Base-by-base conservation (phyloP, 1,140 invertebrate species). In the Lordiphosa stackelbergi region DNA sequence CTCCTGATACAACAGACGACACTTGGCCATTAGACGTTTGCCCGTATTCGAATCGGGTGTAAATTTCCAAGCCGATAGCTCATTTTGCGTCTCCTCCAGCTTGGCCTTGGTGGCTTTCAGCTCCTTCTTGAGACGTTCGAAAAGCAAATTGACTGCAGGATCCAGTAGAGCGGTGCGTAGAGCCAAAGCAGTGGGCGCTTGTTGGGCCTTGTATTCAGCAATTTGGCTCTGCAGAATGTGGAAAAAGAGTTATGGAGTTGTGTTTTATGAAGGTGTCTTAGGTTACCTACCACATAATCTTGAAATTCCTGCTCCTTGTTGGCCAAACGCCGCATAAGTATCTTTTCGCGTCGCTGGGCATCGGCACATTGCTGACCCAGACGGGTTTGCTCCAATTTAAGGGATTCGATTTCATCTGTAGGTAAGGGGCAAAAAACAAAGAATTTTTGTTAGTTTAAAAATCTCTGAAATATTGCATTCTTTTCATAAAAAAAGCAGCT, bases 41-140 rank as follows among this genome's bases (percentile, higher is more conserved):
- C 97, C 97, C 35, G 97, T 98, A 90, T 98, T 96, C 62, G 96
- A 98, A 89, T 99, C 97, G 28, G 97, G 96, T 12, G 97, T 99
- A 87, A 99, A 99, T 89, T 99, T 99, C 97, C 97, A 99, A 1
- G 97, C 97, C 59, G 95, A 95, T 19, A 99, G 90, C 91, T 99
- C 97, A 89, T 97, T 98, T 89, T 99, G 97, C 19, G 96, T 98
- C 90, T 99, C 97, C 88, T 99, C 97, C 54, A 98, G 90, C 89
- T 95, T 95, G 37, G 95, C 93, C 89, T 96, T 96, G 7, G 95
- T 95, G 37, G 93, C 92, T 53, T 95, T 93, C 56, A 99, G 89
- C 89, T 99, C 97, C 88, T 96, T 94, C 66, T 96, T 93, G 86
- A 99, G 92, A 88, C 94, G 93, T 88, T 97, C 94, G 85, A 99